phyloP scores from a whole-genome alignment of 2,888 invertebrate genomes.

The Leucoptera coffeella region DNA sequence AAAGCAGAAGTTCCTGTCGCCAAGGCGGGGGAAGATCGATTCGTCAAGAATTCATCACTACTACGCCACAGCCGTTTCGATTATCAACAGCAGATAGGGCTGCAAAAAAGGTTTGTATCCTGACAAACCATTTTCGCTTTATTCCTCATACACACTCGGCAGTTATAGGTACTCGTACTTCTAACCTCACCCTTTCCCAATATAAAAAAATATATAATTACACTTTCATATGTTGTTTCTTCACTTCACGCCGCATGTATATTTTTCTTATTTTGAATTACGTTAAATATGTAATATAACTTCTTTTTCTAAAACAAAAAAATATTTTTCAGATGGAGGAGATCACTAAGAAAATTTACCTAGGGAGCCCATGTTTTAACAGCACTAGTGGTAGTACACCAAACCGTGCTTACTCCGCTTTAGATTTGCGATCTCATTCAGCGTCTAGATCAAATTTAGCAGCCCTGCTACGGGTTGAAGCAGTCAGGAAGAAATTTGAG shows the following conservation, averaged over 20 bases:
- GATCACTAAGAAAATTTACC: constrained; percentile 26
- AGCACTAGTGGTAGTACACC: constrained; percentile 17
- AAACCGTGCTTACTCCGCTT: constrained; percentile 36
- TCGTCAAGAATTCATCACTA: constrained; percentile 44
- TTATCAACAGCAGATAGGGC: constrained; percentile 46
- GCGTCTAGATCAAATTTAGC: constrained; percentile 57
- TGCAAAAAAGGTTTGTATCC: constrained; percentile 35
- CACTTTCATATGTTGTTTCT: too few relatives aligned
- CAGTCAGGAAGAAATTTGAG: constrained; percentile 57
- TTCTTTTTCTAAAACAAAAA: too few relatives aligned
- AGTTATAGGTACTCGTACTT: too few relatives aligned
- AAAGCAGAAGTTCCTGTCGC: constrained; percentile 25
- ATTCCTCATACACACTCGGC: too few relatives aligned
- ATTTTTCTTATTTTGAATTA: too few relatives aligned
- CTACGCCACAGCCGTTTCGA: constrained; percentile 45
- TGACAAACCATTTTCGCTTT: too few relatives aligned
- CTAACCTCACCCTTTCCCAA: too few relatives aligned
- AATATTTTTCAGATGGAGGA: constrained; percentile 30
- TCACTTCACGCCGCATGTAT: too few relatives aligned
- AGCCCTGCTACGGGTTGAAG: constrained; percentile 58
- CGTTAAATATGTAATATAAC: too few relatives aligned
- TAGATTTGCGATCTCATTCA: constrained; percentile 28
- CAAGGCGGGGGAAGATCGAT: constrained; percentile 21
- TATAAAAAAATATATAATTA: too few relatives aligned
- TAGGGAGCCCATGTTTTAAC: constrained; percentile 21